Conservation (phyloP, 2,797 vertebrate genomes). For the Ctenosaura bakeri region DNA sequence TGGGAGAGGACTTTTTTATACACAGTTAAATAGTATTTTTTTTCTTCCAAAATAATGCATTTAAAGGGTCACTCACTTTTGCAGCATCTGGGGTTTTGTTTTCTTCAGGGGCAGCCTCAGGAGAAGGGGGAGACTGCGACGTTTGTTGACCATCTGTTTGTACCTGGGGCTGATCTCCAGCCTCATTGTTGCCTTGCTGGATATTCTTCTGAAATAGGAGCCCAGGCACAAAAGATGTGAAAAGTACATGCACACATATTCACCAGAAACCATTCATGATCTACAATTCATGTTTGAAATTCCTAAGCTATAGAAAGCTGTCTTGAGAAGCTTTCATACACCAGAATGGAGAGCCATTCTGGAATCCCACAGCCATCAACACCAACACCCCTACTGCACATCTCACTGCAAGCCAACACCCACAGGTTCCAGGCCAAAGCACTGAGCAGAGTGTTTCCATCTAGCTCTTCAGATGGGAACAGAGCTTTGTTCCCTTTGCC, state of each 20-base stretch:
- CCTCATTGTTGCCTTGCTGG: slow-evolving; percentile 85
- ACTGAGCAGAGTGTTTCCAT: background rate
- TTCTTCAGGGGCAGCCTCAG: slow-evolving; percentile 85
- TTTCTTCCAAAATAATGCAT: slow-evolving; percentile 70
- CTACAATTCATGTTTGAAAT: slow-evolving; percentile 21
- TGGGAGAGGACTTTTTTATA: slow-evolving; percentile 38
- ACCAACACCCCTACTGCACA: no score
- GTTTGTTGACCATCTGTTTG: slow-evolving; percentile 85
- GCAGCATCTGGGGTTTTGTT: slow-evolving; percentile 84
- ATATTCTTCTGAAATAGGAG: slow-evolving; percentile 87
- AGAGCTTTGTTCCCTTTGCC: background rate
- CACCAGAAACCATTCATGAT: slow-evolving; percentile 62
- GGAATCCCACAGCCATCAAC: background rate
- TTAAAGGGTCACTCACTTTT: slow-evolving; percentile 86
- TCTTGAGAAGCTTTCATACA: background rate
- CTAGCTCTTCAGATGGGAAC: background rate
- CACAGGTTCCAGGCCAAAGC: background rate
- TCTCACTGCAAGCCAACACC: no score
- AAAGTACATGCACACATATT: slow-evolving; percentile 78
- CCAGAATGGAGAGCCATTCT: background rate
- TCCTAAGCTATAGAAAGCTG: background rate
- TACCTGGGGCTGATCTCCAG: slow-evolving; percentile 85
- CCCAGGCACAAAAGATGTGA: slow-evolving; percentile 87
- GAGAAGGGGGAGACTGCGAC: slow-evolving; percentile 84
- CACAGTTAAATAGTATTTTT: slow-evolving; percentile 65